A percentile compares a stretch with the other conserved stretches of the same genome.
Evolutionary conservation across 2,888 invertebrate species (phyloP).

Genomic region (Silvanus unidentatus): DNA sequence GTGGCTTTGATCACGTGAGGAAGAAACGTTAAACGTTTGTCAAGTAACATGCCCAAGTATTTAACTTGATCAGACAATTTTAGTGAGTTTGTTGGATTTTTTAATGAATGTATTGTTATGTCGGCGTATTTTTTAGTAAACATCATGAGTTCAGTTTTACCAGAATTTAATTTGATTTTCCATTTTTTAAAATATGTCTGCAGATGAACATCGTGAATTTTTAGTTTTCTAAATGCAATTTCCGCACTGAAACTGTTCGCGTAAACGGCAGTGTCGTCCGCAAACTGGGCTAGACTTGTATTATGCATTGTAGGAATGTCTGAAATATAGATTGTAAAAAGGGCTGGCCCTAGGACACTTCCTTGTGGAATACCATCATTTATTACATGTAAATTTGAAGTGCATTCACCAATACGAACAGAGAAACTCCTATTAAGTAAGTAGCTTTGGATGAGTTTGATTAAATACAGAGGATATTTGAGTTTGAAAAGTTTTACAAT

Average conservation of each 20-base stretch:
- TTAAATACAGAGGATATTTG: neutral
- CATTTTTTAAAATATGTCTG: slow-evolving; percentile 1
- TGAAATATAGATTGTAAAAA: neutral
- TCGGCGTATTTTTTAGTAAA: neutral
- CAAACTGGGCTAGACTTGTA: neutral
- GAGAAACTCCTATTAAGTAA: neutral
- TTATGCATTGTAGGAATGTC: neutral
- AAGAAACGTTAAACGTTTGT: neutral
- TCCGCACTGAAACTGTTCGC: neutral
- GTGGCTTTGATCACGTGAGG: neutral
- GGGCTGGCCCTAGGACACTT: neutral
- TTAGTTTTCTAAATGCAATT: neutral
- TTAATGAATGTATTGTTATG: neutral
- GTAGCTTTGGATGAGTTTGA: neutral
- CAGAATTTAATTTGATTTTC: slow-evolving; percentile 1
- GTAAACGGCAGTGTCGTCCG: slow-evolving; percentile 3
- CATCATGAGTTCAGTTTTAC: neutral
- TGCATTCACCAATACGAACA: neutral
- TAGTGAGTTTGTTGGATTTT: neutral
- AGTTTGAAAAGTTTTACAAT: neutral
- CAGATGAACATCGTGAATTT: neutral
- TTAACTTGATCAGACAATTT: neutral
- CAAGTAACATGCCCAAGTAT: neutral
- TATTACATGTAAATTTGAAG: neutral
- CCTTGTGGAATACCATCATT: slow-evolving; percentile 1